Conservation (phyloP, 2,888 invertebrate species). For the Drosophila acutilabella region DNA sequence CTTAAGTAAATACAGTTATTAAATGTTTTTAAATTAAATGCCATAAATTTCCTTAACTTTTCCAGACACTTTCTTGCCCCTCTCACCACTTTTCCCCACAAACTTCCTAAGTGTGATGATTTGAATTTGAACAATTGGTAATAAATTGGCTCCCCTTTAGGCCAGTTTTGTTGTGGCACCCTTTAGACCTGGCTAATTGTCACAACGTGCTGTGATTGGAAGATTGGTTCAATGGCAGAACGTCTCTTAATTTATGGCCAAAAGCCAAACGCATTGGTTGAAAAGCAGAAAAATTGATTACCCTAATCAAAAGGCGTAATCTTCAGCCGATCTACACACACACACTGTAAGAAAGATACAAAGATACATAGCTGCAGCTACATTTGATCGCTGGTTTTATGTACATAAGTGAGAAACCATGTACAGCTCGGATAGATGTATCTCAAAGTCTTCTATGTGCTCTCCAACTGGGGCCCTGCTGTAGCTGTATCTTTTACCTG, state of each 20-base stretch:
- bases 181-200: slow-evolving; percentile 42
- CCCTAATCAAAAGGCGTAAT: slow-evolving; percentile 69
- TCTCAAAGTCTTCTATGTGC: slow-evolving; percentile 7
- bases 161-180: slow-evolving; percentile 2
- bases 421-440: slow-evolving; percentile 48
- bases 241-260: slow-evolving; percentile 67
- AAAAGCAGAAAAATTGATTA: slow-evolving; percentile 70
- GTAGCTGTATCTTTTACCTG: slow-evolving; percentile 17
- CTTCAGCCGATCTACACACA: slow-evolving; percentile 49
- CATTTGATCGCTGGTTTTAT: slow-evolving; percentile 27
- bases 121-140: slow-evolving; percentile 45
- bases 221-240: slow-evolving; percentile 63
- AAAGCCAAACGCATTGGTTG: slow-evolving; percentile 67
- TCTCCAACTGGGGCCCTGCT: slow-evolving; percentile 2
- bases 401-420: slow-evolving; percentile 75
- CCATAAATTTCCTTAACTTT: no score
- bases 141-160: slow-evolving; percentile 25
- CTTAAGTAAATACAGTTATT: no score
- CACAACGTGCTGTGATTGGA: slow-evolving; percentile 16
- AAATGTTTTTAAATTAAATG: no score
- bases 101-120: slow-evolving; percentile 40
- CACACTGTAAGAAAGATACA: not conserved
- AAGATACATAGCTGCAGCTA: not conserved
- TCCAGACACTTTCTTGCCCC: no score
- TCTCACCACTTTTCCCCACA: not conserved